phyloP scores from a whole-genome alignment of 2,113 vertebrate genomes.

The Paradisaea rubra region DNA sequence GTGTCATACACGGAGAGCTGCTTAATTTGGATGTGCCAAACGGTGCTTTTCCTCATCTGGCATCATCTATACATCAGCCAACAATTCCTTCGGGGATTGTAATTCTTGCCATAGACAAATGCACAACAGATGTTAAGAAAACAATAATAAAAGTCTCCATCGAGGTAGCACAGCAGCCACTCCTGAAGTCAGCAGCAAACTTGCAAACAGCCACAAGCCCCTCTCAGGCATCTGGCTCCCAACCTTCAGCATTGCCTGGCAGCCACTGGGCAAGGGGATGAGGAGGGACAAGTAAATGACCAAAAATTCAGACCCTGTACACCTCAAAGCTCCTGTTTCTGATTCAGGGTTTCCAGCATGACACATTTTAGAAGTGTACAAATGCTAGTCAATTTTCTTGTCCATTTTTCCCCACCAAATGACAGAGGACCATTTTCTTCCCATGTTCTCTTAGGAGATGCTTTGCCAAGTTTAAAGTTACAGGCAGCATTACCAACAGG shows the following conservation, averaged over 20 bases:
- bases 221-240: not conserved
- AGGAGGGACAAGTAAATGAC: not conserved
- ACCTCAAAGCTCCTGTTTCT: not conserved
- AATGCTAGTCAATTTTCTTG: not conserved
- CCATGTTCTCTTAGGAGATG: not conserved
- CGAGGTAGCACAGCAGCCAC: slow-evolving; percentile 8
- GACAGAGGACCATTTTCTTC: not conserved
- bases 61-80: slow-evolving; percentile 38
- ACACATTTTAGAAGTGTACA: not conserved
- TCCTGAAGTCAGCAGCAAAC: not conserved
- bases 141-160: not conserved
- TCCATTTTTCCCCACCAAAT: accelerated
- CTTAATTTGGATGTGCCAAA: slow-evolving; percentile 58
- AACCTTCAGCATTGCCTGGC: not conserved
- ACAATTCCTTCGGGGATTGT: slow-evolving; percentile 19
- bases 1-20: slow-evolving; percentile 8
- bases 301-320: not conserved
- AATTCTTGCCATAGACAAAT: slow-evolving; percentile 57
- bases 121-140: slow-evolving; percentile 43
- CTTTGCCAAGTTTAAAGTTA: not conserved
- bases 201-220: not conserved
- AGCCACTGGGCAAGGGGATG: not conserved
- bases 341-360: not conserved
- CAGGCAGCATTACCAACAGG: not conserved
- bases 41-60: slow-evolving; percentile 50